Conservation (phyloP, 2,797 vertebrate species). For the Pelodytes ibericus region DNA sequence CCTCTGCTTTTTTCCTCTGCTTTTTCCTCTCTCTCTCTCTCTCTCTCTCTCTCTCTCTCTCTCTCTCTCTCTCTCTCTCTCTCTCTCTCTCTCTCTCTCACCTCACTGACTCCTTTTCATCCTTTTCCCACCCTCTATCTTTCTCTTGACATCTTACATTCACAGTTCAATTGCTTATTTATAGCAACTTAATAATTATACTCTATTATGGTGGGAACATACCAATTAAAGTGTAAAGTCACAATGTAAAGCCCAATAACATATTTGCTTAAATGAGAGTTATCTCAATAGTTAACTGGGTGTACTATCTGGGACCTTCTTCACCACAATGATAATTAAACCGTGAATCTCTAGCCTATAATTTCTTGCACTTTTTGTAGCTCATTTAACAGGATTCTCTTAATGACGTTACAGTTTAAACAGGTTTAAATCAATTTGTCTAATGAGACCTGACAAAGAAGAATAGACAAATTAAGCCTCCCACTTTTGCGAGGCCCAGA, state of each 20-base stretch:
- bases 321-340: conserved; percentile 24
- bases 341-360: conserved; percentile 2
- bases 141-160: conserved; percentile 8
- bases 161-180: conserved; percentile 28
- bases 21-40: neutral
- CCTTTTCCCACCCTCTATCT: neutral
- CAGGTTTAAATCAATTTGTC: conserved; percentile 32
- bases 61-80: too few relatives aligned
- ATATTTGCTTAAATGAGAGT: neutral
- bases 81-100: too few relatives aligned
- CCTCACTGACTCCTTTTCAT: too few relatives aligned
- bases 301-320: neutral
- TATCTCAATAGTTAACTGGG: neutral
- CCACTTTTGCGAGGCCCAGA: neutral
- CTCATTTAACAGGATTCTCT: conserved; percentile 25
- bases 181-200: conserved; percentile 40
- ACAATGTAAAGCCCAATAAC: neutral
- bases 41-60: neutral
- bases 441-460: conserved; percentile 29
- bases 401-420: conserved; percentile 35
- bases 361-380: conserved; percentile 30
- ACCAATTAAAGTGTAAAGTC: conserved; percentile 4
- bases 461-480: neutral
- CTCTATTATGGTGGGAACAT: conserved; percentile 13
- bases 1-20: too few relatives aligned